Percentiles rank a stretch among this genome's conserved stretches.
These are phyloP conservation scores for Drosophila obscura DNA, from an alignment of 1,140 invertebrate genomes.

Conservation along the genomic window DNA sequence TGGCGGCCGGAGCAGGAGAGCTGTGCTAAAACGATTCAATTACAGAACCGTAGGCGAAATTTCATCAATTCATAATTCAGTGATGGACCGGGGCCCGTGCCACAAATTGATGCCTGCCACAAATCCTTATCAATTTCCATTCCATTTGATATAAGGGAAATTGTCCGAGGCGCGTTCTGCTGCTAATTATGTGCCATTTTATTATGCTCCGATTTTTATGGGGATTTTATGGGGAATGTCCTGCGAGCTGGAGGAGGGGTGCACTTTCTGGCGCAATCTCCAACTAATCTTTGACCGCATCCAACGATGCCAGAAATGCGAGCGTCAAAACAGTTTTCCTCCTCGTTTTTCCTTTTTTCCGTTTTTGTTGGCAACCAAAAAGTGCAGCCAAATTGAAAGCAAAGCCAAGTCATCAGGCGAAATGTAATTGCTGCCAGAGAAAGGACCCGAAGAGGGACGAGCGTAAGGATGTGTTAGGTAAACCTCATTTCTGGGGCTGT, in stretches of 20 bases:
- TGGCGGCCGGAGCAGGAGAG: constrained; percentile 9
- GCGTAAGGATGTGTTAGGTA: constrained; percentile 11
- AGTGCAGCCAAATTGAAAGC: constrained; percentile 60
- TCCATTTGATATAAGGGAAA: constrained; percentile 69
- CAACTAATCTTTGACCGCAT: constrained; percentile 47
- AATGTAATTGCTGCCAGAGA: constrained; percentile 58
- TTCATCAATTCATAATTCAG: constrained; percentile 53
- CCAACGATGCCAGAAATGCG: constrained; percentile 28
- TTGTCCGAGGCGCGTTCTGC: constrained; percentile 25
- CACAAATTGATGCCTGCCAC: constrained; percentile 54
- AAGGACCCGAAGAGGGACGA: background rate
- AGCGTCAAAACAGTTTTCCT: constrained; percentile 24
- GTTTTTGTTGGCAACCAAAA: constrained; percentile 36
- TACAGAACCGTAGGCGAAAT: constrained; percentile 28
- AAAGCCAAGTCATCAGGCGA: constrained; percentile 51
- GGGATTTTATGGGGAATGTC: background rate
- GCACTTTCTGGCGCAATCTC: constrained; percentile 14
- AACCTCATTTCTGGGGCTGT: constrained; percentile 44
- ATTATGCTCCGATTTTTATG: constrained; percentile 46
- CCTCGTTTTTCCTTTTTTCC: constrained; percentile 27
- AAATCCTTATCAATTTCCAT: constrained; percentile 69
- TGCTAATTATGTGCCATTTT: constrained; percentile 55
- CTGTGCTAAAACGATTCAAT: constrained; percentile 32
- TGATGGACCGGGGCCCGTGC: constrained; percentile 20
- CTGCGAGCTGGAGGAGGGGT: constrained; percentile 2